phyloP scores from a whole-genome alignment of 2,797 vertebrate genomes.

The Sebastes iracundus region DNA sequence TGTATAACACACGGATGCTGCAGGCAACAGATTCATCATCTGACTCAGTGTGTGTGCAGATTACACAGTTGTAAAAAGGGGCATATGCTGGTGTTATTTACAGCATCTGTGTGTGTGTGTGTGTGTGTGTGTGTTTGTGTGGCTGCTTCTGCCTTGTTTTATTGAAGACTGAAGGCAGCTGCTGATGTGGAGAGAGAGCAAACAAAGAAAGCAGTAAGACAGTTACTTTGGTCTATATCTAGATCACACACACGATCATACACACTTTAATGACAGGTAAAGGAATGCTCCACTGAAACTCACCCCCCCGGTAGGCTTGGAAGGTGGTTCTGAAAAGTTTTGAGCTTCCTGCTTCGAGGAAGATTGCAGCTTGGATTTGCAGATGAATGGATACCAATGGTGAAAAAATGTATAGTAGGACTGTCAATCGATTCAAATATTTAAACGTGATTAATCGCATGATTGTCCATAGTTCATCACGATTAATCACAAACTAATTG shows the following conservation, averaged over 20 bases:
- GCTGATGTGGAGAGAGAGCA: slow-evolving; percentile 9
- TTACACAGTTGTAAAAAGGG: slow-evolving; percentile 16
- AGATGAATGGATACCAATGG: background rate
- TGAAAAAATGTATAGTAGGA: background rate
- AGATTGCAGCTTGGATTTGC: background rate
- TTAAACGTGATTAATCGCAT: no score
- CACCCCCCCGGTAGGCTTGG: background rate
- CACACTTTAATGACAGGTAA: background rate
- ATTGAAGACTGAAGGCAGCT: slow-evolving; percentile 8
- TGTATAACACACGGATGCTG: slow-evolving; percentile 39
- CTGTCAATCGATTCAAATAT: no score
- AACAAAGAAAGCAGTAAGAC: slow-evolving; percentile 18
- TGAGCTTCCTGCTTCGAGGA: background rate
- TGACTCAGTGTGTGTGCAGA: slow-evolving; percentile 16
- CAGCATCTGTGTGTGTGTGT: slow-evolving; percentile 27
- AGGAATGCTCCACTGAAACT: background rate
- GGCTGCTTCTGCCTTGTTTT: slow-evolving; percentile 12
- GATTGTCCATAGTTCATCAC: no score
- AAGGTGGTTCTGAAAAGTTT: background rate
- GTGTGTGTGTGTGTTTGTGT: background rate
- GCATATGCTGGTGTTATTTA: slow-evolving; percentile 47
- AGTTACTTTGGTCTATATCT: background rate
- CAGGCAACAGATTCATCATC: slow-evolving; percentile 38
- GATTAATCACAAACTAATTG: no score
- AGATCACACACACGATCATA: background rate